Conservation (phyloP, 2,797 vertebrate genomes). For the Danionella dracula region DNA sequence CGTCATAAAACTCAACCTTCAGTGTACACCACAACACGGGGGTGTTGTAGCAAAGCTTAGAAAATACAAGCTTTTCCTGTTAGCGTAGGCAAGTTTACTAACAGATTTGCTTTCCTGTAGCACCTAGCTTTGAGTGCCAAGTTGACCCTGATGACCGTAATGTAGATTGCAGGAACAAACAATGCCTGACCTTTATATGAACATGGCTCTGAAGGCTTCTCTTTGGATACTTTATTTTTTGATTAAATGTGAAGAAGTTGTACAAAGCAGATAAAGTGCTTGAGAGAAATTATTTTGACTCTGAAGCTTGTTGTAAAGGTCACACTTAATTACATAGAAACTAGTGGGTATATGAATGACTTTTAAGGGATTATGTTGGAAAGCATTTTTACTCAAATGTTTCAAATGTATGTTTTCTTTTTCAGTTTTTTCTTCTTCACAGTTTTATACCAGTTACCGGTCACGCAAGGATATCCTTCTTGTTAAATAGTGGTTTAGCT, state of each 20-base stretch:
- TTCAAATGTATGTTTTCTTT: no score
- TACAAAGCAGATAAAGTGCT: neutral
- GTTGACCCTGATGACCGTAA: slow-evolving; percentile 64
- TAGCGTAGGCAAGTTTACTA: slow-evolving; percentile 46
- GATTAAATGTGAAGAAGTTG: neutral
- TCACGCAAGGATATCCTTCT: no score
- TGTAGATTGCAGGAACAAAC: slow-evolving; percentile 70
- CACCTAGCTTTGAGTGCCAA: slow-evolving; percentile 38
- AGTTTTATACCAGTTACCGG: no score
- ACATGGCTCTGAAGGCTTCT: neutral
- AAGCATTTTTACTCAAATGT: no score
- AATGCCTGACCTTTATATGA: slow-evolving; percentile 58
- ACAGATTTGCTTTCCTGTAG: slow-evolving; percentile 52
- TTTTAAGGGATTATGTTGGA: neutral
- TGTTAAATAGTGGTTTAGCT: no score
- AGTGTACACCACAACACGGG: slow-evolving; percentile 30
- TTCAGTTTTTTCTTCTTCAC: no score
- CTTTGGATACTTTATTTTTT: slow-evolving; percentile 1
- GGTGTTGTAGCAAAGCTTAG: slow-evolving; percentile 56
- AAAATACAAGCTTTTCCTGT: slow-evolving; percentile 64
- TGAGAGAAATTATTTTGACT: neutral
- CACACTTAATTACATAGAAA: neutral
- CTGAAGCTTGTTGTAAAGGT: neutral
- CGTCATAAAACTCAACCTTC: slow-evolving; percentile 31
- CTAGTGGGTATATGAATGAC: neutral